phyloP scores from a whole-genome alignment of 2,797 vertebrate genomes.

The Chaunax sp. region DNA sequence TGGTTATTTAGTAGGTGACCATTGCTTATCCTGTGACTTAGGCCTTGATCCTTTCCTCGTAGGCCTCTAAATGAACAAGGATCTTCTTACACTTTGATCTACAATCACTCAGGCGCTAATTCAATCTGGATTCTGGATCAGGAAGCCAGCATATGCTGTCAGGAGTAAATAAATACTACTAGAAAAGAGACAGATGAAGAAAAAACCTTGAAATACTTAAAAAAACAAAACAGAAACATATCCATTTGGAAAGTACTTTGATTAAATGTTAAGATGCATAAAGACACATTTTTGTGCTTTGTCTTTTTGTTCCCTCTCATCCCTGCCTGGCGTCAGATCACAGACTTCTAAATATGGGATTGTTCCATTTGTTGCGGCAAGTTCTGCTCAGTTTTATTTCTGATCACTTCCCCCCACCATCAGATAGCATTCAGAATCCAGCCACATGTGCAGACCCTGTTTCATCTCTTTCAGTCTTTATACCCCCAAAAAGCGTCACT shows the following conservation, averaged over 20 bases:
- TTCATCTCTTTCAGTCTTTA: conserved; percentile 61
- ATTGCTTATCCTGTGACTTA: conserved; percentile 71
- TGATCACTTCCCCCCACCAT: conserved; percentile 57
- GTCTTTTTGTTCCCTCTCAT: conserved; percentile 59
- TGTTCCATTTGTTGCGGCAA: conserved; percentile 52
- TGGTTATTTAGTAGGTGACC: conserved; percentile 74
- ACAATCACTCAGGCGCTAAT: conserved; percentile 60
- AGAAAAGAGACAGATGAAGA: conserved; percentile 49
- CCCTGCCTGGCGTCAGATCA: conserved; percentile 68
- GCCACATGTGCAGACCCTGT: conserved; percentile 67
- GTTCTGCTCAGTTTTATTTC: conserved; percentile 61
- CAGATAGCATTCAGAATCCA: conserved; percentile 56
- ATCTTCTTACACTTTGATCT: conserved; percentile 73
- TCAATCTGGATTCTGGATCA: conserved; percentile 67
- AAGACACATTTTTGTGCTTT: conserved; percentile 57
- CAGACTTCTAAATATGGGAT: conserved; percentile 63
- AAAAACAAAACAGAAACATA: conserved; percentile 44
- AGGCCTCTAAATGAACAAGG: conserved; percentile 61
- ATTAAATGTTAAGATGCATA: conserved; percentile 65
- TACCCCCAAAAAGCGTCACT: conserved; percentile 54
- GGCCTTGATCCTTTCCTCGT: conserved; percentile 62
- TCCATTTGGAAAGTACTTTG: conserved; percentile 64
- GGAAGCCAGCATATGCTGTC: conserved; percentile 59
- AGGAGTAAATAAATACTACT: conserved; percentile 69
- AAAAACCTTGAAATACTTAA: conserved; percentile 40